Percentiles rank a stretch among this genome's conserved stretches.
Evolutionary conservation across 1,140 invertebrate species (phyloP).

Genomic region (Sitophilus oryzae): DNA sequence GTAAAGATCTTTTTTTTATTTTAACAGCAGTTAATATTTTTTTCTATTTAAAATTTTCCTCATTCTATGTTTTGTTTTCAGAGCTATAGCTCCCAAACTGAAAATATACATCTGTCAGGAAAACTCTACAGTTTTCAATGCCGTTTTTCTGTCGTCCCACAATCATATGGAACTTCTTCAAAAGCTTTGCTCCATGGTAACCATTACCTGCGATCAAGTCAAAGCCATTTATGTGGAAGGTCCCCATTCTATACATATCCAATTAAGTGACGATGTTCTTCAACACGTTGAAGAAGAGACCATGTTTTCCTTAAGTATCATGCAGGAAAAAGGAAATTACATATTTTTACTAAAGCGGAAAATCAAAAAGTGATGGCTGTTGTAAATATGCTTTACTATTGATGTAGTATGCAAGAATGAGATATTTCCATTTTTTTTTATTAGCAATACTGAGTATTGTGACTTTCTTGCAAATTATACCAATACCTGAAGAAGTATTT

Average conservation of each 20-base stretch:
- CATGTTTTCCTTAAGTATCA: slow-evolving; percentile 55
- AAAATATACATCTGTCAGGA: slow-evolving; percentile 74
- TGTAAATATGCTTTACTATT: slow-evolving; percentile 24
- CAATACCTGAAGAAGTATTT: too few species aligned
- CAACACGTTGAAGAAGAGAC: slow-evolving; percentile 59
- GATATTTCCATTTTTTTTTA: too few species aligned
- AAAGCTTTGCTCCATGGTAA: slow-evolving; percentile 59
- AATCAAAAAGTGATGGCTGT: slow-evolving; percentile 42
- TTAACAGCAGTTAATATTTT: not conserved
- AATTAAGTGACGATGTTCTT: slow-evolving; percentile 69
- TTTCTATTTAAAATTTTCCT: not conserved
- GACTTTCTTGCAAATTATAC: too few species aligned
- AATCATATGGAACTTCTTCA: slow-evolving; percentile 59
- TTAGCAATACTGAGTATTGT: too few species aligned
- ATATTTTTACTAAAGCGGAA: slow-evolving; percentile 37
- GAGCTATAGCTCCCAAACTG: slow-evolving; percentile 66
- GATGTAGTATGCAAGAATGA: not conserved
- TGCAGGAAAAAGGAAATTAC: slow-evolving; percentile 44
- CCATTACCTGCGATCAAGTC: slow-evolving; percentile 53
- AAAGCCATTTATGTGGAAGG: slow-evolving; percentile 61
- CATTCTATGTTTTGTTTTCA: slow-evolving; percentile 38
- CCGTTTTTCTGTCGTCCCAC: slow-evolving; percentile 67
- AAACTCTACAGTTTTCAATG: slow-evolving; percentile 63
- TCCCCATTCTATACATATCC: slow-evolving; percentile 66
- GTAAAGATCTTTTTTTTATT: slow-evolving; percentile 4